Conservation (phyloP, 2,113 vertebrate genomes). For the Siniperca knerii region DNA sequence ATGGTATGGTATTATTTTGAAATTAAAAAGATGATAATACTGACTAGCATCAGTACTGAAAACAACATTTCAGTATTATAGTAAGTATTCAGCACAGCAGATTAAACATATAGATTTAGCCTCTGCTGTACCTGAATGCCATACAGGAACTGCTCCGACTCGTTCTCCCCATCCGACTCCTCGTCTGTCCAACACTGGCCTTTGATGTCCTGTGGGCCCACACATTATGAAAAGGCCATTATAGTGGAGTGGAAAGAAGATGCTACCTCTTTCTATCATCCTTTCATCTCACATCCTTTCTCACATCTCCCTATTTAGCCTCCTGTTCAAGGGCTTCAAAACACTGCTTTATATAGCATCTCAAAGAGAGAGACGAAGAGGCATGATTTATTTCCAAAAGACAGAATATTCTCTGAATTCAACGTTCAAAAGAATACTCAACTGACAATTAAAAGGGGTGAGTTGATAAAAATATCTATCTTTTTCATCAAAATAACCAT, state of each 20-base stretch:
- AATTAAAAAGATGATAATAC: neutral
- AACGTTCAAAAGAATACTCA: conserved; percentile 37
- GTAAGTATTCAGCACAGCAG: neutral
- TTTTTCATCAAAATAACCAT: conserved; percentile 23
- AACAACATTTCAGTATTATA: neutral
- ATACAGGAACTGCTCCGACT: conserved; percentile 97
- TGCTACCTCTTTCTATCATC: conserved; percentile 51
- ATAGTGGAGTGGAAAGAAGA: conserved; percentile 52
- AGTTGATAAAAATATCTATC: conserved; percentile 21
- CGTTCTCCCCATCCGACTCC: conserved; percentile 98
- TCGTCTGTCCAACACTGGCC: conserved; percentile 98
- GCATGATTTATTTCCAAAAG: conserved; percentile 41
- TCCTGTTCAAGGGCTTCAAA: conserved; percentile 65
- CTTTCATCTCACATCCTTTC: conserved; percentile 67
- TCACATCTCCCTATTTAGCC: conserved; percentile 67
- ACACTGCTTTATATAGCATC: conserved; percentile 66
- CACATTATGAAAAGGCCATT: conserved; percentile 71
- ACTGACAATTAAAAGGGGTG: conserved; percentile 29
- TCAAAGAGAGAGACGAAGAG: conserved; percentile 39
- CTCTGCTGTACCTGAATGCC: conserved; percentile 91
- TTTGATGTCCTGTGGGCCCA: conserved; percentile 92
- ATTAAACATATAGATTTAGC: conserved; percentile 11
- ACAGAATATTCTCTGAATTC: conserved; percentile 39
- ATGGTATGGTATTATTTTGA: neutral
- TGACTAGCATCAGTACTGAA: neutral